These are phyloP conservation scores for Brachionus rotundiformis DNA, from an alignment of 1,140 invertebrate species.

Conservation along the genomic window DNA sequence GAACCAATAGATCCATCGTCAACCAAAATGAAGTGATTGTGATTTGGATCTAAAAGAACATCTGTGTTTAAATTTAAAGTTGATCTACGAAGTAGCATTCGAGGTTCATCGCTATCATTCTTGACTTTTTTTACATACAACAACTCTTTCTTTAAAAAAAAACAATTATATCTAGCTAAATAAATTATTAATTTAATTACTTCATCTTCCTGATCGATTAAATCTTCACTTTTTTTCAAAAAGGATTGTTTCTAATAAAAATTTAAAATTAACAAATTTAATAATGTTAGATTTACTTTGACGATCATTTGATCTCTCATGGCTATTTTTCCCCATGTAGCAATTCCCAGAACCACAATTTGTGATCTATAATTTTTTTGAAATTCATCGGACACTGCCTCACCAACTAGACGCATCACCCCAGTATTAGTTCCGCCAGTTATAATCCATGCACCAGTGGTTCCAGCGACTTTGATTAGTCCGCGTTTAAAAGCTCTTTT, in stretches of 20 bases:
- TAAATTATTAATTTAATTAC: neutral
- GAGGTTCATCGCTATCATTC: neutral
- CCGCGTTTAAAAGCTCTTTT: constrained; percentile 91
- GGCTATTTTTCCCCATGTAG: constrained; percentile 46
- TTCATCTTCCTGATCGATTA: neutral
- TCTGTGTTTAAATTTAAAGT: neutral
- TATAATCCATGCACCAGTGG: constrained; percentile 94
- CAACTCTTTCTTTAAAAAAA: neutral
- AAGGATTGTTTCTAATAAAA: neutral
- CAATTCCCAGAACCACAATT: constrained; percentile 67
- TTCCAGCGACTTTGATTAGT: constrained; percentile 90
- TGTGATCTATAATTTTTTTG: constrained; percentile 65
- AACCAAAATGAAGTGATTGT: constrained; percentile 41
- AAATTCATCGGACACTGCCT: constrained; percentile 76
- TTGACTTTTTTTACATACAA: constrained; percentile 23
- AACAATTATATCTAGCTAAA: no score
- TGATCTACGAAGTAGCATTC: neutral
- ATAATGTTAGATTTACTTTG: neutral
- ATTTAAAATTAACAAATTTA: neutral
- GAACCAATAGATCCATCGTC: constrained; percentile 26
- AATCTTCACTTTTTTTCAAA: no score
- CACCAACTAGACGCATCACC: constrained; percentile 65
- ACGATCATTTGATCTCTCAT: constrained; percentile 22
- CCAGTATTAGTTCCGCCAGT: constrained; percentile 93
- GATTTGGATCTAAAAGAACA: constrained; percentile 39